phyloP scores from a whole-genome alignment of 2,797 vertebrate species.

The Ambastaia sidthimunki region DNA sequence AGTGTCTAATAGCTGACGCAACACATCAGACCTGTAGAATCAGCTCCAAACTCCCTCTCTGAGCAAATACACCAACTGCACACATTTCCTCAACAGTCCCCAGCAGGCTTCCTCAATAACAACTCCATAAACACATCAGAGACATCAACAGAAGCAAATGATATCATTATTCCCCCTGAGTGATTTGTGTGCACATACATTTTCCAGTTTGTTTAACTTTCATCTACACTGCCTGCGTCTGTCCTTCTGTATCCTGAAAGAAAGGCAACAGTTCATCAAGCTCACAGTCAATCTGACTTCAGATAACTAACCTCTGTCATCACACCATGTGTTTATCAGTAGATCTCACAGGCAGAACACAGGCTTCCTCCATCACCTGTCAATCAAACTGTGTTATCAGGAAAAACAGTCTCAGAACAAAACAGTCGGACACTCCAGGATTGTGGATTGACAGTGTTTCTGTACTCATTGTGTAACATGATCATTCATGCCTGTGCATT shows the following conservation, averaged over 20 bases:
- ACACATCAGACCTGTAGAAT: conserved; percentile 42
- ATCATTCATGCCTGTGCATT: conserved; percentile 46
- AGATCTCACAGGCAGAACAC: conserved; percentile 11
- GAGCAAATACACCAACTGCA: not conserved
- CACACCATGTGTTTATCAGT: conserved; percentile 49
- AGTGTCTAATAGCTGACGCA: conserved; percentile 43
- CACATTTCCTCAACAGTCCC: conserved; percentile 18
- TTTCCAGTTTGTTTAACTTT: conserved; percentile 39
- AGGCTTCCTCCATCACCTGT: conserved; percentile 35
- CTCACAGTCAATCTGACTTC: conserved; percentile 30
- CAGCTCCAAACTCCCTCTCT: conserved; percentile 12
- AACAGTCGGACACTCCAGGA: conserved; percentile 11
- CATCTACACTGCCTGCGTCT: conserved; percentile 38
- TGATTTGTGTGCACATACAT: conserved; percentile 3
- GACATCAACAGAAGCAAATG: conserved; percentile 29
- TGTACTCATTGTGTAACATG: conserved; percentile 3
- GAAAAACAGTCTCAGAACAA: not conserved
- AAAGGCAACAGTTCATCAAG: conserved; percentile 23
- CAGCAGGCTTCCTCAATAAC: conserved; percentile 26
- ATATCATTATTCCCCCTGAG: conserved; percentile 36
- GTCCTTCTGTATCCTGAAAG: not conserved
- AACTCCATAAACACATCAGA: conserved; percentile 41
- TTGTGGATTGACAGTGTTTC: conserved; percentile 20
- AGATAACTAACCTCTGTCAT: conserved; percentile 45
- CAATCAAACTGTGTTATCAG: conserved; percentile 29